Base-by-base conservation (phyloP, 2,113 vertebrate genomes). In the Carlito syrichta region DNA sequence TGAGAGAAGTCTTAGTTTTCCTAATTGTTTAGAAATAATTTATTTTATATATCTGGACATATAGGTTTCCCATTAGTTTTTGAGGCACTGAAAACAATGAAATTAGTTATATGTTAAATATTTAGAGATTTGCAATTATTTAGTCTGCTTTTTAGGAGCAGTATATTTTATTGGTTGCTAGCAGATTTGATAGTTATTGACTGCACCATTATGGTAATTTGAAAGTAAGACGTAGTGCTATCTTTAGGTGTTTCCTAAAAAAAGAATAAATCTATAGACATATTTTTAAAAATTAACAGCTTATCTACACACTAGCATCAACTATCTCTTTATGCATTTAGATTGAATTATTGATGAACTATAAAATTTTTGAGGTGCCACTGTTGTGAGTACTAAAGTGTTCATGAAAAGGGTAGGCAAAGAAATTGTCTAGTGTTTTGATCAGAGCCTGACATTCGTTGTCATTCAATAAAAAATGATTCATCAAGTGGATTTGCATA, bases 281-380 rank as follows among this genome's bases (percentile, higher is more conserved):
- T 86, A 32, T 86, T 78, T 74, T 32, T 62, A 50, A 74, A 83
- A 90, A 48, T 60, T 54, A 88, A 16, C 17, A 11, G 7, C 17
- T 95, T 91, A n/a, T 88, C 96, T 87, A 87, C 19, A 25, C 86
- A 9, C 23, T 43, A 82, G 32, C 56, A 77, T 93, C 73, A 95
- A 0, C 10, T 52, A 20, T 73, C 30, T 95, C 10, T 56, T 12
- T 40, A 79, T 92, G 32, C 11, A 40, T 69, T 89, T 77, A 91
- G 32, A 69, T n/a, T 71, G 48, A 94, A 50, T 86, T 81, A 6
- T 45, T 96, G 54, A 62, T 79, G 8, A 89, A 62, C 90, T 95
- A 66, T 20, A 87, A 86, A 95, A 68, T 69, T 86, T 92, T 50
- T 83, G 14, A 91, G n/a, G 77, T 54, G 7, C 58, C 50, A 69